Conservation (phyloP, 2,888 invertebrate species). For the Ypsolopha sequella region DNA sequence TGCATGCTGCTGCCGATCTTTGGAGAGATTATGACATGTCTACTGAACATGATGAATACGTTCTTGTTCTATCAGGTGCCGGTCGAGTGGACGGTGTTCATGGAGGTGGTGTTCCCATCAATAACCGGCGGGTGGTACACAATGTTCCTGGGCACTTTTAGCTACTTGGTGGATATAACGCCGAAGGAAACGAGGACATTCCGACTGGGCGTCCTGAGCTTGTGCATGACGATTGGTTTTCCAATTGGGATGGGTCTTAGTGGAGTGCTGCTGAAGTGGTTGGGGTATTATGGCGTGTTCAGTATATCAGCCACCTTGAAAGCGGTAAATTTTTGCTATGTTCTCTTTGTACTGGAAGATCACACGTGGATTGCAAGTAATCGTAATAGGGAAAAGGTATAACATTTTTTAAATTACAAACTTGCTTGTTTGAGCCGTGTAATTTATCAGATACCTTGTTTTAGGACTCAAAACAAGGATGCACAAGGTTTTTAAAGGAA, state of each 20-base stretch:
- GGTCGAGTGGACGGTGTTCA: slow-evolving; percentile 63
- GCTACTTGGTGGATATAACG: slow-evolving; percentile 73
- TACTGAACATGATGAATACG: slow-evolving; percentile 64
- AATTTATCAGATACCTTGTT: slow-evolving; percentile 12
- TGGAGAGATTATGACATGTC: slow-evolving; percentile 64
- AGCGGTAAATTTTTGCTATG: slow-evolving; percentile 53
- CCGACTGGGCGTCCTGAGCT: slow-evolving; percentile 66
- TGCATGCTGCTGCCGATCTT: slow-evolving; percentile 70
- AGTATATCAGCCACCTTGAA: slow-evolving; percentile 46
- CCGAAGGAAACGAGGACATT: slow-evolving; percentile 68
- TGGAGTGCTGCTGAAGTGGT: slow-evolving; percentile 39
- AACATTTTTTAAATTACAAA: background rate
- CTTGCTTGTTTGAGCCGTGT: background rate
- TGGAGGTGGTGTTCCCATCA: slow-evolving; percentile 65
- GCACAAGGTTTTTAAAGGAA: slow-evolving; percentile 32
- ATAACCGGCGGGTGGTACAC: slow-evolving; percentile 70
- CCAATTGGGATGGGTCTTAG: slow-evolving; percentile 59
- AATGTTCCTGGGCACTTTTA: slow-evolving; percentile 69
- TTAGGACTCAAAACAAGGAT: slow-evolving; percentile 38
- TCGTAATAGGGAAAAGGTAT: slow-evolving; percentile 12
- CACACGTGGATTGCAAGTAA: slow-evolving; percentile 52
- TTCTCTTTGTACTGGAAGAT: slow-evolving; percentile 48
- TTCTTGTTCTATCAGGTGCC: slow-evolving; percentile 67
- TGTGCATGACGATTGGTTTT: slow-evolving; percentile 62
- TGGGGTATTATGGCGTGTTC: slow-evolving; percentile 70